Base-by-base conservation (phyloP, 2,888 invertebrate genomes). In the Polydrusus tereticollis region DNA sequence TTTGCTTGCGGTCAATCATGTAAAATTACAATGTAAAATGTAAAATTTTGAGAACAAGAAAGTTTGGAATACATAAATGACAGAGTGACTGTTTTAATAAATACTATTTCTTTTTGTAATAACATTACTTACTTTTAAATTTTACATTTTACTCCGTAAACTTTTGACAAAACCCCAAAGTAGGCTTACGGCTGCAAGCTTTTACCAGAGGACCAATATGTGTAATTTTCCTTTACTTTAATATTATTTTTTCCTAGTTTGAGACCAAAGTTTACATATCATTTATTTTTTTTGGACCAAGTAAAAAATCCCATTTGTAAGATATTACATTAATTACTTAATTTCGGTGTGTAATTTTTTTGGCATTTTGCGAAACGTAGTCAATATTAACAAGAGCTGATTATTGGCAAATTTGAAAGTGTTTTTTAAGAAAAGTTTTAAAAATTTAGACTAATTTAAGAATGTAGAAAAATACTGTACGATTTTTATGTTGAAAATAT, bases 331-430 rank as follows among this genome's bases (percentile, higher is more conserved):
- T 50, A 20, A 57, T n/a, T n/a, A n/a, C 12, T 58, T 70, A 16
- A 57, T 55, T 71, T 71, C 43, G 55, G 21, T 18, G 16, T 52
- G 38, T 29, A 47, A 16, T 71, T 55, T 50, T 59, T 45, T 70
- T 71, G 23, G 20, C 21, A 45, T 71, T 70, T 45, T 59, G 55
- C 47, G 33, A 64, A 70, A 29, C 16, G 45, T 66, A 66, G 72
- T 72, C 68, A 72, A 72, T 72, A 72, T 58, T 41, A 47, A 55
- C 20, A 52, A 63, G 72, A 79, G 73, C 73, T 79, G 80, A 83
- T 84, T 85, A 84, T 85, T 85, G 84, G 84, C 85, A 84, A 82
- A 83, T 82, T 83, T 83, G 79, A 60, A 41, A 38, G 26, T 47
- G 57, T 69, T 69, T 70, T 43, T 63, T 47, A 68, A 38, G 33